These are phyloP conservation scores for Chironomus striatipennis DNA, from an alignment of 1,140 invertebrate species.

Conservation along the genomic window DNA sequence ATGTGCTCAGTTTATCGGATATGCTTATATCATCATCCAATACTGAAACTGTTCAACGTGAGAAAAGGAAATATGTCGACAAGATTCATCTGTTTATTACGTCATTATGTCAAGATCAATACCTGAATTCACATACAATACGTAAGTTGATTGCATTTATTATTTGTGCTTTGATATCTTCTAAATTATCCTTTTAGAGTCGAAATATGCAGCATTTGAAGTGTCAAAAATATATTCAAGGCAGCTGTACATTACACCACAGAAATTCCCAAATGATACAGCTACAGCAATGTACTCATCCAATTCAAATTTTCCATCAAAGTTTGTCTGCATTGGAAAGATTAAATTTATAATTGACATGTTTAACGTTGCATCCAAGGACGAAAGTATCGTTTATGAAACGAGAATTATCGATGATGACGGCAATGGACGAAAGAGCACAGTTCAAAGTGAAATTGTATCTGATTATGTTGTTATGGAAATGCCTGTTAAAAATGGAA, in stretches of 20 bases:
- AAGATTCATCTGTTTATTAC: slow-evolving; percentile 1
- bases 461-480: neutral
- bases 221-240: neutral
- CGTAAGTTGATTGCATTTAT: neutral
- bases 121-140: neutral
- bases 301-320: neutral
- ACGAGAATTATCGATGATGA: neutral
- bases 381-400: neutral
- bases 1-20: slow-evolving; percentile 4
- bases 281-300: neutral
- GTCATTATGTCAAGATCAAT: neutral
- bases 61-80: neutral
- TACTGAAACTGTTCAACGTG: neutral
- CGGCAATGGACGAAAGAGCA: neutral
- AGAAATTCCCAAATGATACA: neutral
- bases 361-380: neutral
- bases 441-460: neutral
- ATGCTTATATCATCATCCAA: neutral
- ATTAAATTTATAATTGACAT: neutral
- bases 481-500: neutral
- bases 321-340: neutral
- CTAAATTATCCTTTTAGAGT: neutral
- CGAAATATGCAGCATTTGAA: neutral
- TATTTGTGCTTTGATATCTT: neutral
- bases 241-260: neutral